A percentile compares a stretch with the other conserved stretches of the same genome.
Evolutionary conservation across 1,140 invertebrate genomes (phyloP).

Genomic region (Agrypnia vestita): DNA sequence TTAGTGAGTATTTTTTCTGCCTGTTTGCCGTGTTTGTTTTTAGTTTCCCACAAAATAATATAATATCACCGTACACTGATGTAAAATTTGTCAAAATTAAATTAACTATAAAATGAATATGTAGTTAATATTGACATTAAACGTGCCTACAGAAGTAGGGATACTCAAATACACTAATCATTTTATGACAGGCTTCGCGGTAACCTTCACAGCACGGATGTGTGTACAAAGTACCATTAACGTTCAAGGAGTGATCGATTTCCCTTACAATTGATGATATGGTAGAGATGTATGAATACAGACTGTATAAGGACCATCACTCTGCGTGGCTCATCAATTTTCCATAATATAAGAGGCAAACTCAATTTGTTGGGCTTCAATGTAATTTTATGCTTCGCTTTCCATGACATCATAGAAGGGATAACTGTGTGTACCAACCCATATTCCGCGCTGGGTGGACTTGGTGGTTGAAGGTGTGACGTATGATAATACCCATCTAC

Average conservation of each 20-base stretch:
- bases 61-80: too few relatives aligned
- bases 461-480: not conserved
- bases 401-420: not conserved
- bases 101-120: too few relatives aligned
- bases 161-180: too few relatives aligned
- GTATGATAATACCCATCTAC: too few relatives aligned
- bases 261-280: slow-evolving; percentile 26
- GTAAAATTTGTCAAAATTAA: too few relatives aligned
- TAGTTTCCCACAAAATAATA: too few relatives aligned
- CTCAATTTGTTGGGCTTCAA: slow-evolving; percentile 16
- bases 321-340: slow-evolving; percentile 17
- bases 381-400: slow-evolving; percentile 27
- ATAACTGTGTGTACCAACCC: not conserved
- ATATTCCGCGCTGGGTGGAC: not conserved
- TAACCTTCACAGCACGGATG: not conserved
- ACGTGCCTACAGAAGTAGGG: too few relatives aligned
- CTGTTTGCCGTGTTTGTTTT: too few relatives aligned
- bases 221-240: too few relatives aligned
- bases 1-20: too few relatives aligned
- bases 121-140: too few relatives aligned
- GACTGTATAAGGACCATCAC: slow-evolving; percentile 6
- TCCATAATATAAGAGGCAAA: slow-evolving; percentile 28
- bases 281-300: not conserved
- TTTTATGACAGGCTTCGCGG: too few relatives aligned
- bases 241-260: not conserved